Conservation (phyloP, 1,140 invertebrate genomes). For the Drosophila pandora region DNA sequence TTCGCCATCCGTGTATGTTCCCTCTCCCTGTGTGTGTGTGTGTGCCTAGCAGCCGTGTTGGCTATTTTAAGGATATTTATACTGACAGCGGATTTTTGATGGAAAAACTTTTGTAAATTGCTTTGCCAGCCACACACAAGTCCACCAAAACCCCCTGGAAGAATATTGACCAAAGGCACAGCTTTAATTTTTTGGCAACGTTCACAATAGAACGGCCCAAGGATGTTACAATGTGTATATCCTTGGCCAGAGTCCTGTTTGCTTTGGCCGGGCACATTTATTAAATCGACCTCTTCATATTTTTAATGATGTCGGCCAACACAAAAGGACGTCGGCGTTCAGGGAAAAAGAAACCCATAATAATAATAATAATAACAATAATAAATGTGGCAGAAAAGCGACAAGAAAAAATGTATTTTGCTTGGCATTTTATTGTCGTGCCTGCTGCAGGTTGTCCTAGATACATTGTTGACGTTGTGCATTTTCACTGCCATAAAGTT, state of each 20-base stretch:
- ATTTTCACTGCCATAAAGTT: slow-evolving; percentile 43
- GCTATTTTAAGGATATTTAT: slow-evolving; percentile 84
- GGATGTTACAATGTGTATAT: slow-evolving; percentile 33
- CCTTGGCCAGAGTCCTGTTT: slow-evolving; percentile 38
- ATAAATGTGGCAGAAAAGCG: slow-evolving; percentile 16
- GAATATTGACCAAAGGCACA: slow-evolving; percentile 34
- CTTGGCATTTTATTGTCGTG: slow-evolving; percentile 51
- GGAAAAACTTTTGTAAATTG: slow-evolving; percentile 84
- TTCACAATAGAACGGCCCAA: slow-evolving; percentile 28
- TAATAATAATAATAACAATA: slow-evolving; percentile 57
- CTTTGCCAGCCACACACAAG: slow-evolving; percentile 55
- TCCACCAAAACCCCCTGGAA: slow-evolving; percentile 8
- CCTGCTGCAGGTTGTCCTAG: slow-evolving; percentile 42
- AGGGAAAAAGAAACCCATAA: slow-evolving; percentile 27
- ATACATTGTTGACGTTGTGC: slow-evolving; percentile 46
- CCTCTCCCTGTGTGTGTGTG: slow-evolving; percentile 21
- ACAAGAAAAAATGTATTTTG: slow-evolving; percentile 39
- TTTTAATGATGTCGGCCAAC: slow-evolving; percentile 65
- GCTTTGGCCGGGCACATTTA: slow-evolving; percentile 64
- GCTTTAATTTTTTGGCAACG: slow-evolving; percentile 55
- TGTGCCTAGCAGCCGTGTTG: slow-evolving; percentile 64
- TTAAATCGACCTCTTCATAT: slow-evolving; percentile 74
- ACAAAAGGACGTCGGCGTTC: slow-evolving; percentile 43
- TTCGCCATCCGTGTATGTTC: slow-evolving; percentile 31
- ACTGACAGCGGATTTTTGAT: slow-evolving; percentile 83